These are phyloP conservation scores for Typhlichthys subterraneus DNA, from an alignment of 2,797 vertebrate species.

Conservation along the genomic window DNA sequence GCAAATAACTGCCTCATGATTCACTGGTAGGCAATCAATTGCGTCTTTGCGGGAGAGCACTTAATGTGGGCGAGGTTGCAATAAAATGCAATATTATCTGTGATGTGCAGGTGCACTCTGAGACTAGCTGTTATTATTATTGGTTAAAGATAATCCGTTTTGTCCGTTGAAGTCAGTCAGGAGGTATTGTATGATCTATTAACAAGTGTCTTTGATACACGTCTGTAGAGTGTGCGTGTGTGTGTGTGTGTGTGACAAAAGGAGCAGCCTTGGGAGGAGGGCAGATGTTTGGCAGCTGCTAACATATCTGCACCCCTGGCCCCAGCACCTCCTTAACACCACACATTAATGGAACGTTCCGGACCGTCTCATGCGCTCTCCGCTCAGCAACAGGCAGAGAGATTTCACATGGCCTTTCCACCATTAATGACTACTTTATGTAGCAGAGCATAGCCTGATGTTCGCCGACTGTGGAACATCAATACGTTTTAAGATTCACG, in stretches of 20 bases:
- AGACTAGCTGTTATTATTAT: constrained; percentile 31
- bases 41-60: constrained; percentile 16
- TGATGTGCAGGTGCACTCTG: constrained; percentile 58
- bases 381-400: constrained; percentile 43
- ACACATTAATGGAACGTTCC: constrained; percentile 69
- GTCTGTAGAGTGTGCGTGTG: neutral
- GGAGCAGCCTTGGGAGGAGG: constrained; percentile 46
- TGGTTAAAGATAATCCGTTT: constrained; percentile 23
- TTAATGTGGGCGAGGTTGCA: constrained; percentile 40
- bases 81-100: constrained; percentile 11
- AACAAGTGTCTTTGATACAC: constrained; percentile 23
- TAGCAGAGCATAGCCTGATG: neutral
- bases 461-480: constrained; percentile 1
- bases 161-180: constrained; percentile 35
- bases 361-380: constrained; percentile 62
- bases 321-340: constrained; percentile 79
- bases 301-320: constrained; percentile 62
- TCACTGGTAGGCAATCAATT: neutral
- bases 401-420: constrained; percentile 43
- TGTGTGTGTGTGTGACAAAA: constrained; percentile 59
- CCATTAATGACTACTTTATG: constrained; percentile 36
- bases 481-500: constrained; percentile 25
- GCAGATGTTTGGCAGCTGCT: constrained; percentile 78
- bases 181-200: constrained; percentile 3
- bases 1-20: neutral